phyloP scores from a whole-genome alignment of 2,888 invertebrate genomes.

The Brachyopa scutellaris region DNA sequence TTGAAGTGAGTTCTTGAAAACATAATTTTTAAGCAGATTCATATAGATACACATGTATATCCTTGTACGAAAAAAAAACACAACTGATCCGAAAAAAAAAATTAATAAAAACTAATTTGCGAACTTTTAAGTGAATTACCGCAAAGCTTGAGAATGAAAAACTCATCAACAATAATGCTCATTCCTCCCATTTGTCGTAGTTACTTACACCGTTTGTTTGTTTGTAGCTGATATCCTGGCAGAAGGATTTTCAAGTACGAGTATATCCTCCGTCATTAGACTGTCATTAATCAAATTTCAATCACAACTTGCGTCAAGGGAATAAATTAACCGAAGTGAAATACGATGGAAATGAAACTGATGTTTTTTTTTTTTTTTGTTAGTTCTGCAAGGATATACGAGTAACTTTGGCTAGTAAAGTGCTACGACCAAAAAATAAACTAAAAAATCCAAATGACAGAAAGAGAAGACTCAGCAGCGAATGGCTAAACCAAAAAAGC shows the following conservation, averaged over 20 bases:
- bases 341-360: conserved; percentile 46
- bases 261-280: conserved; percentile 32
- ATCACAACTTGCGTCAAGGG: conserved; percentile 50
- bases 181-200: neutral
- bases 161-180: conserved; percentile 31
- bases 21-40: conserved; percentile 25
- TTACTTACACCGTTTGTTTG: neutral
- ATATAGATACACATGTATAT: neutral
- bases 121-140: conserved; percentile 47
- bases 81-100: neutral
- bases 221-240: neutral
- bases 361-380: conserved; percentile 16
- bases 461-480: neutral
- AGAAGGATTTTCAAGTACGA: conserved; percentile 14
- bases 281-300: conserved; percentile 60
- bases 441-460: conserved; percentile 13
- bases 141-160: conserved; percentile 24
- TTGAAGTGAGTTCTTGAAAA: neutral
- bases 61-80: conserved; percentile 12
- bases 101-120: conserved; percentile 22
- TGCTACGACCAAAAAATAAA: conserved; percentile 24
- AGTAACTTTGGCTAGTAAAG: conserved; percentile 17
- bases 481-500: neutral
- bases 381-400: conserved; percentile 17
- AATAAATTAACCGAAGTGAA: conserved; percentile 50